Evolutionary conservation across 1,140 invertebrate species (phyloP), one percentile per base, ranked within the genome.

Genomic region (Drosophila elegans): DNA sequence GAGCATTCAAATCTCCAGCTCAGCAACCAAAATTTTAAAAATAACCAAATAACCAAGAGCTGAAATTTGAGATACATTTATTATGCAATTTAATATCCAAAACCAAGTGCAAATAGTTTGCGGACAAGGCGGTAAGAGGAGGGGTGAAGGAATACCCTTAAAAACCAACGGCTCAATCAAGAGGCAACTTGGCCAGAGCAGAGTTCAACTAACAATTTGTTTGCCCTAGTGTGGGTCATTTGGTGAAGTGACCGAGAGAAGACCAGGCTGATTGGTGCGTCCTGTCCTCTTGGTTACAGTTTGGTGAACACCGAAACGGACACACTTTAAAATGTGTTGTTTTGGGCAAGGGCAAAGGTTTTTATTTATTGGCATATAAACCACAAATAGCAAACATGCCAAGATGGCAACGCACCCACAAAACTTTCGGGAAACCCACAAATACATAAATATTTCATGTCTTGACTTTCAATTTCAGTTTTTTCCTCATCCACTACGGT

Each of bases 321-420:
- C 61, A 81, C 66, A 79, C 77, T 85, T 85, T 85, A 78, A 85
- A 85, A 85, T 84, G 63, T 84, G 80, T 63, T 69, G 52, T 13
- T 51, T 45, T 13, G 57, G 72, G 39, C 52, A 12, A 66, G 73
- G 82, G 74, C 69, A 85, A 85, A 86, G 82, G 82, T 85, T 85
- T 85, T 85, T 85, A 85, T 85, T 85, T 85, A 85, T 85, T 86
- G 82, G 82, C 82, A 86, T 86, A 86, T 85, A 85, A 85, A 86
- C 82, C 82, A 86, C 82, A 85, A 86, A 85, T 85, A 76, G 78
- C 82, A 85, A 85, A 85, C 78, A 86, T 78, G 82, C 78, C 82
- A 78, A 77, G 67, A 77, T 52, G 62, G 76, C 67, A 77, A 66
- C 66, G 66, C 76, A 80, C 76, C 80, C 80, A 74, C 69, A 82